These are phyloP conservation scores for Phacellophora camtschatica DNA, from an alignment of 30 jellyfish, hydroid and myxozoan species.

Conservation along the genomic window DNA sequence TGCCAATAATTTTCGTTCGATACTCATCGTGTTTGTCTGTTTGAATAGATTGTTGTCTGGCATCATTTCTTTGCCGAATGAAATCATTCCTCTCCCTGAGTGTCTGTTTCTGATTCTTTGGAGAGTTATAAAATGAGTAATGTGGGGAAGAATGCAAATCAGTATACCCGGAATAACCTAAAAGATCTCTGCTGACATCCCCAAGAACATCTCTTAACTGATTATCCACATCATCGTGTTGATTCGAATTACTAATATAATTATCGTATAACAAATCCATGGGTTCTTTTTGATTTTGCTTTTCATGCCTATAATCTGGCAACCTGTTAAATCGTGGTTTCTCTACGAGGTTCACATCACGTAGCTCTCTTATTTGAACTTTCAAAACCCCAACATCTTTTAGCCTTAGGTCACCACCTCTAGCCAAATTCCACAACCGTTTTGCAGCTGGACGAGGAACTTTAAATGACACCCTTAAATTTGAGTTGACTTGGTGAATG, in stretches of 20 bases:
- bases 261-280: not conserved
- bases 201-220: not conserved
- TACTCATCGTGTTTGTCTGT: not conserved
- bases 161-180: not conserved
- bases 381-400: conserved; percentile 54
- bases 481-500: not conserved
- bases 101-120: not conserved
- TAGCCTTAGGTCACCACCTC: conserved; percentile 31
- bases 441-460: conserved; percentile 68
- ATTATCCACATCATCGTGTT: not conserved
- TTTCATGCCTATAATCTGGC: not conserved
- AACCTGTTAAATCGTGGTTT: not conserved
- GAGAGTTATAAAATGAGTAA: not conserved
- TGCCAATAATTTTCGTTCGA: conserved; percentile 44
- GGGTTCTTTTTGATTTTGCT: not conserved
- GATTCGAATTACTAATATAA: not conserved
- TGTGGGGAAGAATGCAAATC: not conserved
- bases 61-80: not conserved
- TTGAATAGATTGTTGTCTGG: not conserved
- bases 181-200: not conserved
- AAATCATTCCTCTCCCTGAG: conserved; percentile 1
- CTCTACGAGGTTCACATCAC: not conserved
- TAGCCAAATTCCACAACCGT: conserved; percentile 40
- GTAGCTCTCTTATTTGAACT: conserved; percentile 51
- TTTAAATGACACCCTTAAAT: conserved; percentile 36